These are phyloP conservation scores for Atta texana DNA, from an alignment of 1,140 invertebrate species.

Conservation along the genomic window DNA sequence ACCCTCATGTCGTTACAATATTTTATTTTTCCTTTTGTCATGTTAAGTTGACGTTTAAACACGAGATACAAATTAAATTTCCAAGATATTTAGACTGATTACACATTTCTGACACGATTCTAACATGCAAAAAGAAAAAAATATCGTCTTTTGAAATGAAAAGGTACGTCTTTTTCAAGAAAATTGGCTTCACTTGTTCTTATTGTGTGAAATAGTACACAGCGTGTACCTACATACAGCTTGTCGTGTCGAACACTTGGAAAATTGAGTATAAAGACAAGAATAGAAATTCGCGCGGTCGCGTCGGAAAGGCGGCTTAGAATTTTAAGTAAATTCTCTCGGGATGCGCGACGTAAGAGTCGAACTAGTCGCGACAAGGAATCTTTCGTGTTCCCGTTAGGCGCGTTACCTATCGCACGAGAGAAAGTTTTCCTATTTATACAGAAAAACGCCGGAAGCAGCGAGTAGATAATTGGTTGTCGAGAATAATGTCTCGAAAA, in stretches of 20 bases:
- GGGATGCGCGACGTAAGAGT: not conserved
- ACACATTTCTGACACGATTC: not conserved
- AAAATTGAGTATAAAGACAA: not conserved
- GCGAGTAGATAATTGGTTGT: slow-evolving; percentile 38
- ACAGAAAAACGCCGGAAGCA: slow-evolving; percentile 57
- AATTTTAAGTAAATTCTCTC: slow-evolving; percentile 36
- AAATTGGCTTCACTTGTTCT: not conserved
- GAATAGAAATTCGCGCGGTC: slow-evolving; percentile 38
- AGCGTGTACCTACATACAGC: not conserved
- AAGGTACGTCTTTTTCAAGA: not conserved
- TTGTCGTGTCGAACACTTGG: not conserved
- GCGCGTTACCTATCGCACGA: not conserved
- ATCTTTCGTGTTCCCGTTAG: slow-evolving; percentile 41
- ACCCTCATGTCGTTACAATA: not conserved
- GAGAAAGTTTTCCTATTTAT: slow-evolving; percentile 57
- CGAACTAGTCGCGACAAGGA: slow-evolving; percentile 29
- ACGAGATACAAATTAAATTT: not conserved
- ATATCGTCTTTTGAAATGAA: not conserved
- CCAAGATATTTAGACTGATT: not conserved
- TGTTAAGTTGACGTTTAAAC: not conserved
- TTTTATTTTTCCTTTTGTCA: not conserved
- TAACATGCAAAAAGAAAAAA: too few relatives aligned
- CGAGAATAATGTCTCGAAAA: slow-evolving; percentile 17
- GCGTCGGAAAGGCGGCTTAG: slow-evolving; percentile 1
- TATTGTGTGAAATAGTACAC: not conserved